Percentiles rank a stretch among this genome's conserved stretches.
These are phyloP conservation scores for Pangasius larnaudii DNA, from an alignment of 2,797 vertebrate genomes.

Conservation along the genomic window DNA sequence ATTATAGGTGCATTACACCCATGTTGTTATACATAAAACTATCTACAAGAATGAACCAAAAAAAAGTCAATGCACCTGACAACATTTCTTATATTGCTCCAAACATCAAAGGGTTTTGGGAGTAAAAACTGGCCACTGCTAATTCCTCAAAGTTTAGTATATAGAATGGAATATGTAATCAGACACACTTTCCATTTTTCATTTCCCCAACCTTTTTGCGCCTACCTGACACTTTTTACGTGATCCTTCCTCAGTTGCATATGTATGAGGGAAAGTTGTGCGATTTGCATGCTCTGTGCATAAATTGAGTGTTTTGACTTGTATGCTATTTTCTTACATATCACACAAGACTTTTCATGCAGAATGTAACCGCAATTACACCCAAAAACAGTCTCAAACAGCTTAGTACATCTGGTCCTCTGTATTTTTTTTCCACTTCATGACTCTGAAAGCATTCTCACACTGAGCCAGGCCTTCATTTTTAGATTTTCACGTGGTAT, in stretches of 20 bases:
- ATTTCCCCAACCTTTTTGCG: background rate
- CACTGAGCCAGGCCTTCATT: slow-evolving; percentile 22
- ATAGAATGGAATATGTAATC: background rate
- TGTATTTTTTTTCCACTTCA: background rate
- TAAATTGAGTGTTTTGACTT: background rate
- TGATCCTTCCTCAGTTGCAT: background rate
- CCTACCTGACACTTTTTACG: background rate
- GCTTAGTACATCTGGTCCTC: background rate
- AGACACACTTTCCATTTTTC: background rate
- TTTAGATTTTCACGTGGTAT: slow-evolving; percentile 21
- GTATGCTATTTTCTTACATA: background rate
- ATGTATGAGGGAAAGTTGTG: background rate
- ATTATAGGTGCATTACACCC: background rate
- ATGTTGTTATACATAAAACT: background rate
- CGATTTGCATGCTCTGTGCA: background rate
- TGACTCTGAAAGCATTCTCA: slow-evolving; percentile 15
- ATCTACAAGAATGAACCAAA: background rate
- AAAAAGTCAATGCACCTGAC: background rate
- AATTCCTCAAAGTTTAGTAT: background rate
- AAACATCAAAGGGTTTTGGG: background rate
- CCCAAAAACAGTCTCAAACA: background rate
- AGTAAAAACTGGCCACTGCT: background rate
- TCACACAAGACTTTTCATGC: background rate
- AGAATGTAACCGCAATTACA: background rate
- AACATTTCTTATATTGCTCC: background rate